phyloP scores from a whole-genome alignment of 2,113 vertebrate species.

The Syngnathus floridae region DNA sequence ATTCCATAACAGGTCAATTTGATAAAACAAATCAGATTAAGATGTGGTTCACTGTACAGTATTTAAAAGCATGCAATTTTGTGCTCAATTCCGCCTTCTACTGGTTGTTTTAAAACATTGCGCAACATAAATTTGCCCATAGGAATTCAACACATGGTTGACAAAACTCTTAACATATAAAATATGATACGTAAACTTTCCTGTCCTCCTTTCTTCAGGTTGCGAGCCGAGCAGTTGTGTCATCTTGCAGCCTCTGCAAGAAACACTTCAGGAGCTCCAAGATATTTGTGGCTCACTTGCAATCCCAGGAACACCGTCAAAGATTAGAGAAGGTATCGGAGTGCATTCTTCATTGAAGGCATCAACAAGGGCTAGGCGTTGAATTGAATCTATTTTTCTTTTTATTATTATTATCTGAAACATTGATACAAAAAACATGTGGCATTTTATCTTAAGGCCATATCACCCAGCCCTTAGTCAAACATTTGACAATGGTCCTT shows the following conservation, averaged over 20 bases:
- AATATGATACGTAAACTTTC: neutral
- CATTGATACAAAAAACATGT: no score
- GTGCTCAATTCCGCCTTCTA: neutral
- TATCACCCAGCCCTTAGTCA: neutral
- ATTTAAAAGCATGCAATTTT: neutral
- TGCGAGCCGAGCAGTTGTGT: slow-evolving; percentile 76
- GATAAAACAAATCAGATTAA: no score
- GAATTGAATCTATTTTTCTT: neutral
- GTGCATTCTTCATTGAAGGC: neutral
- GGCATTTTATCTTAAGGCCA: neutral
- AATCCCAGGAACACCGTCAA: slow-evolving; percentile 84
- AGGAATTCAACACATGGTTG: neutral
- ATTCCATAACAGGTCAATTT: no score
- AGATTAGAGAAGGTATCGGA: slow-evolving; percentile 76
- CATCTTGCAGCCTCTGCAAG: slow-evolving; percentile 86
- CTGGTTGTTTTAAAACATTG: neutral
- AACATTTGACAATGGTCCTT: neutral
- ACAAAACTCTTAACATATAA: neutral
- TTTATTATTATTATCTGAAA: no score
- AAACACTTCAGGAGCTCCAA: slow-evolving; percentile 85
- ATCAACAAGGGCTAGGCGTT: neutral
- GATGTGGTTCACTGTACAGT: neutral
- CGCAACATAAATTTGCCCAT: neutral
- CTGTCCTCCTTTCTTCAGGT: slow-evolving; percentile 60
- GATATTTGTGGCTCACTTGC: slow-evolving; percentile 91